These are phyloP conservation scores for Sclerurus mexicanus DNA, from an alignment of 2,113 vertebrate species.

Conservation along the genomic window DNA sequence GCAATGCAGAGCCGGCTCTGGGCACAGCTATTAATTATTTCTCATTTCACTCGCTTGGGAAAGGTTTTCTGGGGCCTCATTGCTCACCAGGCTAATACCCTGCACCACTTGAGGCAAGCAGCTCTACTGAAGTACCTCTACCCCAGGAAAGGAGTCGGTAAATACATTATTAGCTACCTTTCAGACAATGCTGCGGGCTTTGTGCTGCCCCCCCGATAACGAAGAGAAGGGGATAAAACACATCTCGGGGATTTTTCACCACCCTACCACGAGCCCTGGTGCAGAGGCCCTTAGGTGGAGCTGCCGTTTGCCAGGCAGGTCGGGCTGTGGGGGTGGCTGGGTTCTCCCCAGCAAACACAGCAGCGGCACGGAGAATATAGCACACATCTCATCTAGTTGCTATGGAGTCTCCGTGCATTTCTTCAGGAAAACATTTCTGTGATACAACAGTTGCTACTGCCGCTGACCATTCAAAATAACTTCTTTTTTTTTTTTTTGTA, in stretches of 20 bases:
- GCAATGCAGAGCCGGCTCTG: constrained; percentile 45
- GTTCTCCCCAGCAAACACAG: background rate
- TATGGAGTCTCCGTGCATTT: background rate
- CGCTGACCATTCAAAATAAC: background rate
- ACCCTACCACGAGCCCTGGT: background rate
- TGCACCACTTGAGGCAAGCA: background rate
- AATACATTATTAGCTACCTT: background rate
- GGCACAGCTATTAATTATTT: background rate
- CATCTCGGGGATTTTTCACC: background rate
- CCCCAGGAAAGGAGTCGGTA: background rate
- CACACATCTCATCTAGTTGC: background rate
- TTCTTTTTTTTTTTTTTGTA: background rate
- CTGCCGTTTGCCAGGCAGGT: background rate
- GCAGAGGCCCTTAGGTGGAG: background rate
- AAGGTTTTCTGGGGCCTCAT: background rate
- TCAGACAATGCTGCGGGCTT: background rate
- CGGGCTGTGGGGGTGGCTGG: background rate
- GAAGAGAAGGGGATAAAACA: background rate
- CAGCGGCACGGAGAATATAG: background rate
- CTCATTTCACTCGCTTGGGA: background rate
- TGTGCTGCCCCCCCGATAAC: background rate
- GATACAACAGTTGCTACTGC: background rate
- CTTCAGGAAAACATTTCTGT: background rate
- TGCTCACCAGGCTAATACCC: background rate
- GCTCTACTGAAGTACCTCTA: background rate